phyloP scores from a whole-genome alignment of 2,113 vertebrate genomes.

The Atractosteus spatula region DNA sequence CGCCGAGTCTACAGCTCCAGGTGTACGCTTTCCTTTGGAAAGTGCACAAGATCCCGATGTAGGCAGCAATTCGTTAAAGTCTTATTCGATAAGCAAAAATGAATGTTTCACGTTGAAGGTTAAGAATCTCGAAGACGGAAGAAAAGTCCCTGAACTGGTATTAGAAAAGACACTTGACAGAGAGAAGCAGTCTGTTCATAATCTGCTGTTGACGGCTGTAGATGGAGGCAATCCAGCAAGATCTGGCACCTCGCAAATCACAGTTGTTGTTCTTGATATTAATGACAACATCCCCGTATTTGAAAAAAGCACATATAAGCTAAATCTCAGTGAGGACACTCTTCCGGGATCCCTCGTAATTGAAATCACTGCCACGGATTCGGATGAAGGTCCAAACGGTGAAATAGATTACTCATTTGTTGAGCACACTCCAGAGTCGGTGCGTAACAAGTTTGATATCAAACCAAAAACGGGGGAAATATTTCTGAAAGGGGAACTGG shows the following conservation, averaged over 20 bases:
- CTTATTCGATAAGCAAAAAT: conserved; percentile 62
- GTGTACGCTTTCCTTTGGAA: conserved; percentile 52
- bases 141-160: conserved; percentile 62
- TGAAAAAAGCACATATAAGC: conserved; percentile 59
- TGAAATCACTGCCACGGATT: conserved; percentile 67
- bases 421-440: conserved; percentile 62
- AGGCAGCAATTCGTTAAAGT: conserved; percentile 67
- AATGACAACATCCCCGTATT: conserved; percentile 80
- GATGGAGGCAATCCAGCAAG: conserved; percentile 70
- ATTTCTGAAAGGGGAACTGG: conserved; percentile 50
- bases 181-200: conserved; percentile 65
- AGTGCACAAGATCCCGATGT: conserved; percentile 43
- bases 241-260: conserved; percentile 68
- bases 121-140: conserved; percentile 58
- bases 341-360: conserved; percentile 57
- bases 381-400: conserved; percentile 59
- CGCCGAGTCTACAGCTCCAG: conserved; percentile 66
- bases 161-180: conserved; percentile 72
- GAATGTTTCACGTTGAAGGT: conserved; percentile 65
- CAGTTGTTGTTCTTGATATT: conserved; percentile 68
- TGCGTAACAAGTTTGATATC: conserved; percentile 52
- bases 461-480: conserved; percentile 57
- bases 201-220: conserved; percentile 55
- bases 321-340: conserved; percentile 61
- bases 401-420: conserved; percentile 60